Percentiles rank a stretch among this genome's conserved stretches.
These are phyloP conservation scores for Coluber constrictor DNA, from an alignment of 2,797 vertebrate species.

Conservation along the genomic window DNA sequence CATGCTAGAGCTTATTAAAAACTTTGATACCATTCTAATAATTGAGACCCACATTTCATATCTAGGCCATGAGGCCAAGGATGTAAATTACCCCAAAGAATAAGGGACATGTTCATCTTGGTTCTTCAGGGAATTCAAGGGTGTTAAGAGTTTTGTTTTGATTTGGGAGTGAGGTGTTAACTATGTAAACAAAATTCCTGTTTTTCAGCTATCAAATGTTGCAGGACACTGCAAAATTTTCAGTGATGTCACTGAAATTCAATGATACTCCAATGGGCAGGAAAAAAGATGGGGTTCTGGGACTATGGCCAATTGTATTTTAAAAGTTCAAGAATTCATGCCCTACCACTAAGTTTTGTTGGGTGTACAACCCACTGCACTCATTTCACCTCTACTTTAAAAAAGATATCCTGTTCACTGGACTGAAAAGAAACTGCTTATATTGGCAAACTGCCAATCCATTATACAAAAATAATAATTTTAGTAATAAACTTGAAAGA, in stretches of 20 bases:
- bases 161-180: not conserved
- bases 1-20: not conserved
- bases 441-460: accelerated
- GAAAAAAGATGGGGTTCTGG: not conserved
- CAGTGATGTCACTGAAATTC: not conserved
- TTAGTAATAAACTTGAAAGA: not conserved
- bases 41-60: not conserved
- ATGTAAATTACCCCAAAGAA: not conserved
- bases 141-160: not conserved
- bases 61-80: not conserved
- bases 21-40: not conserved
- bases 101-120: not conserved
- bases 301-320: not conserved
- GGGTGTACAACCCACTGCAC: not conserved
- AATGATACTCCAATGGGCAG: not conserved
- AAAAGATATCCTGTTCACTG: accelerated
- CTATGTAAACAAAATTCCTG: not conserved
- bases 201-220: not conserved
- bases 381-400: not conserved
- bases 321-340: not conserved
- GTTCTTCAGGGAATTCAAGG: not conserved
- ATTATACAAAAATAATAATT: not conserved
- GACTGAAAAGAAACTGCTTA: accelerated
- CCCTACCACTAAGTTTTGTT: not conserved
- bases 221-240: not conserved